These are phyloP conservation scores for Tauraco hartlaubi DNA, from an alignment of 2,797 vertebrate species.

Conservation along the genomic window DNA sequence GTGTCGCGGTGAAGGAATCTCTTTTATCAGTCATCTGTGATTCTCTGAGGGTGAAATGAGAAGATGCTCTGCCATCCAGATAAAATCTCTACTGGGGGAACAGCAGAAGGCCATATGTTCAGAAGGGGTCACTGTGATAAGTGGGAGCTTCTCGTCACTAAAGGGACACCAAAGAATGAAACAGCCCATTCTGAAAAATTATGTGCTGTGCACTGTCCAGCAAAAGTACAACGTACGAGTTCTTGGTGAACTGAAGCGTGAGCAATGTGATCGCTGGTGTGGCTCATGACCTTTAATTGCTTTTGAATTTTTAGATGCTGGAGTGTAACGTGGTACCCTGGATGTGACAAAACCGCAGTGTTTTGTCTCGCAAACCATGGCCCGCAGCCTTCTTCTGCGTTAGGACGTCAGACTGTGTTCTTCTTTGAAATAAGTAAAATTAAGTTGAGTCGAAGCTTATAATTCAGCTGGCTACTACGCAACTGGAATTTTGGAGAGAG, in stretches of 20 bases:
- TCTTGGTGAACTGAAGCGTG: background rate
- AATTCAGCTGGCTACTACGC: background rate
- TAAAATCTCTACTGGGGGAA: background rate
- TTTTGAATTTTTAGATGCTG: background rate
- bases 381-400: background rate
- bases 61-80: background rate
- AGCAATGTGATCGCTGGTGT: background rate
- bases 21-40: background rate
- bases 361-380: background rate
- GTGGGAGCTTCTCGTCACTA: background rate
- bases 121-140: background rate
- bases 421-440: background rate
- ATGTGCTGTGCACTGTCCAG: background rate
- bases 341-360: background rate
- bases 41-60: background rate
- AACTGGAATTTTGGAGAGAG: background rate
- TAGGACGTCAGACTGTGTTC: background rate
- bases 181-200: background rate
- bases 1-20: accelerated
- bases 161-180: background rate
- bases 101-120: background rate
- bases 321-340: background rate
- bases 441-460: background rate
- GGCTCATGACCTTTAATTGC: background rate
- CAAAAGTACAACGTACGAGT: background rate